A percentile compares a stretch with the other conserved stretches of the same genome.
Evolutionary conservation across 2,888 invertebrate species (phyloP).

Genomic region (Drosophila fulvimacula): DNA sequence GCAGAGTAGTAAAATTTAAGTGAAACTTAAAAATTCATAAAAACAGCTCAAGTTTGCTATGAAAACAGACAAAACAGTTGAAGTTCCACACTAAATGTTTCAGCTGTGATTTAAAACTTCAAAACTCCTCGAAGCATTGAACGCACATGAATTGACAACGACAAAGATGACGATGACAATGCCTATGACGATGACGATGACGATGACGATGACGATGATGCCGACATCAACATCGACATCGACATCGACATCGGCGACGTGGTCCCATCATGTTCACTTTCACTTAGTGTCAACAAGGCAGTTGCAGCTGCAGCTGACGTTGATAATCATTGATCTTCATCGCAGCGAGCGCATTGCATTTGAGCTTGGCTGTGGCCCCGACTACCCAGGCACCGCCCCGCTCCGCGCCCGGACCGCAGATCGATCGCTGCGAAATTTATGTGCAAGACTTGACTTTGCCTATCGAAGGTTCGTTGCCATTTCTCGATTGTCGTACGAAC

Average conservation of each 20-base stretch:
- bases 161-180: slow-evolving; percentile 29
- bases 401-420: slow-evolving; percentile 16
- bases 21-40: background rate
- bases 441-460: slow-evolving; percentile 72
- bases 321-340: slow-evolving; percentile 84
- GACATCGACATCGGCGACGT: slow-evolving; percentile 44
- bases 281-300: slow-evolving; percentile 76
- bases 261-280: slow-evolving; percentile 78
- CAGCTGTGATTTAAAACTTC: slow-evolving; percentile 19
- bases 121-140: slow-evolving; percentile 23
- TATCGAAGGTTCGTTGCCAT: slow-evolving; percentile 78
- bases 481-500: slow-evolving; percentile 62
- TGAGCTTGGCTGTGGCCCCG: slow-evolving; percentile 23
- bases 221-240: slow-evolving; percentile 29
- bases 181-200: slow-evolving; percentile 15
- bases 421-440: slow-evolving; percentile 70
- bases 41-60: background rate
- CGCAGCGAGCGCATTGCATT: slow-evolving; percentile 54
- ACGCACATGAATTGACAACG: slow-evolving; percentile 40
- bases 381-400: background rate
- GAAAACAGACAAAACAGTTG: background rate
- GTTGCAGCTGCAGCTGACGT: slow-evolving; percentile 61
- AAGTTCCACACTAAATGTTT: background rate
- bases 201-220: slow-evolving; percentile 26
- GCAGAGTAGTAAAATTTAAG: background rate